A percentile compares a stretch with the other conserved stretches of the same genome.
These are phyloP conservation scores for Vesta saturnalis DNA, from an alignment of 2,888 invertebrate genomes.

Conservation along the genomic window DNA sequence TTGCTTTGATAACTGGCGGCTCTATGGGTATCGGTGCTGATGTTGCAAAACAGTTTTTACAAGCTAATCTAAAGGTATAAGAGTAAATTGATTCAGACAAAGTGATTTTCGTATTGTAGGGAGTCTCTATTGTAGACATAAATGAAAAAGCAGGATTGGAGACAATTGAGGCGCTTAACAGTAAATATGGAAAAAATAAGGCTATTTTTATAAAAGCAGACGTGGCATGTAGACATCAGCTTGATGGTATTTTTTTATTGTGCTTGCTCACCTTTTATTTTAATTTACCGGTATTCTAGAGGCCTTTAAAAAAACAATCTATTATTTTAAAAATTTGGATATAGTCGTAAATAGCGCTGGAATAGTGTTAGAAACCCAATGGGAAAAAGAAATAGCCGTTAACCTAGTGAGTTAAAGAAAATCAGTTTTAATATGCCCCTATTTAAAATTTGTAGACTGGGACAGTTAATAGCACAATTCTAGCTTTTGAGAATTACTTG, in stretches of 20 bases:
- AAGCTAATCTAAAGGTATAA: not conserved
- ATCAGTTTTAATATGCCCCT: not conserved
- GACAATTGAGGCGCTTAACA: not conserved
- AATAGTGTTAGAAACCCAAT: slow-evolving; percentile 32
- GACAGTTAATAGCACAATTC: not conserved
- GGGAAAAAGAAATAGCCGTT: slow-evolving; percentile 41
- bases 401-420: slow-evolving; percentile 32
- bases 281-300: not conserved
- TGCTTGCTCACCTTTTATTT: not conserved
- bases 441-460: slow-evolving; percentile 45
- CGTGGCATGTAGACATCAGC: not conserved
- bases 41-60: not conserved
- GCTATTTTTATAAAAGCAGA: not conserved
- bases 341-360: slow-evolving; percentile 44
- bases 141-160: not conserved
- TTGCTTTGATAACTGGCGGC: not conserved
- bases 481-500: not conserved
- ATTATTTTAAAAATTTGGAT: slow-evolving; percentile 28
- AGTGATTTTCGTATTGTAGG: not conserved
- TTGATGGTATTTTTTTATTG: not conserved
- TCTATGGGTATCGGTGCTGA: not conserved
- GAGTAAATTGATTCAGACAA: not conserved
- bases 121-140: not conserved
- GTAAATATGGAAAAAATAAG: not conserved
- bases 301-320: slow-evolving; percentile 6